Conservation (phyloP, 2,888 invertebrate genomes). For the Spialia ferax region DNA sequence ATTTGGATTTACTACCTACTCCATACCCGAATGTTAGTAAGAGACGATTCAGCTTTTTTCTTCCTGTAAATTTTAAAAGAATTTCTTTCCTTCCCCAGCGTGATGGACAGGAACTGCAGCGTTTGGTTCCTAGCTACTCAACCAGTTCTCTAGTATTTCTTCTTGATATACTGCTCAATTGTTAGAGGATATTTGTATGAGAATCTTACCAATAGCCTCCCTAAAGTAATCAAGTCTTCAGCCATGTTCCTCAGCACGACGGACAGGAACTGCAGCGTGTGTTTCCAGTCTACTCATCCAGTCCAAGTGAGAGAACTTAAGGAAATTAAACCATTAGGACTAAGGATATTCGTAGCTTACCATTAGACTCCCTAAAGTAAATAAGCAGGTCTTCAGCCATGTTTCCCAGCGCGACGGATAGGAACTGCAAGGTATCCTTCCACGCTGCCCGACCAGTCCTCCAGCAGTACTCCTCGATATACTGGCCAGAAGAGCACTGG, state of each 20-base stretch:
- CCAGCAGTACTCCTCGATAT: conserved; percentile 56
- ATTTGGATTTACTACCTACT: no score
- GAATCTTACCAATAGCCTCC: conserved; percentile 76
- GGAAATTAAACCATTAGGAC: no score
- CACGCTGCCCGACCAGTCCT: conserved; percentile 59
- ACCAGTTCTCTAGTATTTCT: conserved; percentile 56
- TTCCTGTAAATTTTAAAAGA: no score
- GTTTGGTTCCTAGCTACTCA: conserved; percentile 64
- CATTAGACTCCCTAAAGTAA: conserved; percentile 74
- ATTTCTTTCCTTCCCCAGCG: conserved; percentile 63
- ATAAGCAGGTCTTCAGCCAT: conserved; percentile 63
- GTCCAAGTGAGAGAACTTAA: no score
- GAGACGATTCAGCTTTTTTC: no score
- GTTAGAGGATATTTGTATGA: no score
- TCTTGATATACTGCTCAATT: conserved; percentile 47
- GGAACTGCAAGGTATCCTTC: conserved; percentile 62
- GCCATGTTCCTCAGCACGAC: conserved; percentile 61
- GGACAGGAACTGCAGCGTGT: conserved; percentile 65
- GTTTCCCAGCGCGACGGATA: conserved; percentile 63
- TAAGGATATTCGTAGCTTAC: conserved; percentile 52
- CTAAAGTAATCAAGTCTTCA: conserved; percentile 69
- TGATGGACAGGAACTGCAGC: conserved; percentile 63
- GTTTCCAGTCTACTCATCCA: conserved; percentile 62
- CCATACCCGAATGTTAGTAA: no score
- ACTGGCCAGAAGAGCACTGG: conserved; percentile 51